Evolutionary conservation across 2,888 invertebrate species (phyloP).

Genomic region (Scaptomyza cyrtandrae): DNA sequence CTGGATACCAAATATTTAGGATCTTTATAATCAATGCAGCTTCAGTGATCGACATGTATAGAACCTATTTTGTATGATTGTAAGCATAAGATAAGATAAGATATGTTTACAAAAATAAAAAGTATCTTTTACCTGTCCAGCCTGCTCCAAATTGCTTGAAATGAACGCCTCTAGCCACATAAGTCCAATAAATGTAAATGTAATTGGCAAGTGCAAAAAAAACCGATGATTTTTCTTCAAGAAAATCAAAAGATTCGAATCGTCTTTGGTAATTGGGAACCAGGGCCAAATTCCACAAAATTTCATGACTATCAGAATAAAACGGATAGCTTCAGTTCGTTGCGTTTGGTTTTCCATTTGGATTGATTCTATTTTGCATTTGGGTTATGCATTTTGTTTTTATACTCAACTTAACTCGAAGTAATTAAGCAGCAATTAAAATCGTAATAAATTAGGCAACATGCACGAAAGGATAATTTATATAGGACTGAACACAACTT

Average conservation of each 20-base stretch:
- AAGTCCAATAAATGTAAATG: constrained; percentile 62
- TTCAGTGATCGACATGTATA: constrained; percentile 77
- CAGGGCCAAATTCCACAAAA: constrained; percentile 66
- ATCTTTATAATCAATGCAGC: constrained; percentile 69
- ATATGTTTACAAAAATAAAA: no score
- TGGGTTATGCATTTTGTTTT: constrained; percentile 18
- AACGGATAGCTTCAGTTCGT: constrained; percentile 44
- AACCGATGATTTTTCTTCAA: constrained; percentile 47
- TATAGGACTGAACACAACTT: no score
- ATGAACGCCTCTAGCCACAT: constrained; percentile 72
- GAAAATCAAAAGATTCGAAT: constrained; percentile 15
- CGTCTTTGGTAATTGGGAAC: constrained; percentile 14
- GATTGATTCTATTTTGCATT: not conserved
- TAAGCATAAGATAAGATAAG: not conserved
- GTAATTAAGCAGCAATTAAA: constrained; percentile 61
- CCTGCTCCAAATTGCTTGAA: constrained; percentile 66
- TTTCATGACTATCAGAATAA: constrained; percentile 47
- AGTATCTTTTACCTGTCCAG: constrained; percentile 55
- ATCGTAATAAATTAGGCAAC: constrained; percentile 46
- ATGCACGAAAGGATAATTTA: constrained; percentile 31
- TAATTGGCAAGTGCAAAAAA: constrained; percentile 61
- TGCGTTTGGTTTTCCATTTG: constrained; percentile 44
- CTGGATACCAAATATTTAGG: constrained; percentile 67
- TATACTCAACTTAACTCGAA: constrained; percentile 39
- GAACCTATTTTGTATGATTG: constrained; percentile 23